Evolutionary conservation across 2,888 invertebrate genomes (phyloP), one percentile per base, ranked within the genome.

Genomic region (Nebria salina): DNA sequence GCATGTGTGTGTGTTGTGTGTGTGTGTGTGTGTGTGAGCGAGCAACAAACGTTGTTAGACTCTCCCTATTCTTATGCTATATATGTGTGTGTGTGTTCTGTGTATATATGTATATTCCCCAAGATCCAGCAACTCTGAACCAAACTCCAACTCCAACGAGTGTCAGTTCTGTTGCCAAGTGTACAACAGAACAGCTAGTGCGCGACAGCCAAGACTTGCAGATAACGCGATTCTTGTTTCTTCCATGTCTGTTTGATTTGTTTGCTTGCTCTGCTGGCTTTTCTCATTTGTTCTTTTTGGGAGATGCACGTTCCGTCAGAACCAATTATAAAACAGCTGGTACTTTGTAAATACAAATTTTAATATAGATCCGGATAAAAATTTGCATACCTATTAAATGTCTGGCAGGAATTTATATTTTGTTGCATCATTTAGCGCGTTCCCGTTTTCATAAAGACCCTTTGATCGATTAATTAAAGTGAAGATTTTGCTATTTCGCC

Each of bases 341-440:
- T 70, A 76, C 76, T 76, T 76, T 76, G 76, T 76, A 76, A 76
- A 76, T 76, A 68, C 70, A 42, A 76, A 76, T 76, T 76, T 76
- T 76, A 76, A 76, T 76, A 76, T 76, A 76, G 76, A 76, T 76
- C 70, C 54, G 54, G 70, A 20, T 70, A 76, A 76, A 76, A 76
- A 76, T 76, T 76, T 76, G 76, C 76, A 76, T 76, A 76, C 64
- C 76, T 76, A 76, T 76, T 76, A 76, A 76, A 76, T 76, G 70
- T 76, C 76, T 70, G 70, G 70, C 70, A 43, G 70, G 25, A 76
- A 68, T 76, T 76, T 68, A 76, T 76, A 76, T 70, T 76, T 76
- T 76, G 76, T 76, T 76, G 76, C 76, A 76, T 76, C 70, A 76
- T 76, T 76, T 70, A 70, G 70, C 68, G 70, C 68, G 70, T 76